A percentile compares a stretch with the other conserved stretches of the same genome.
Evolutionary conservation across 1,140 invertebrate species (phyloP).

Genomic region (Aporrectodea caliginosa): DNA sequence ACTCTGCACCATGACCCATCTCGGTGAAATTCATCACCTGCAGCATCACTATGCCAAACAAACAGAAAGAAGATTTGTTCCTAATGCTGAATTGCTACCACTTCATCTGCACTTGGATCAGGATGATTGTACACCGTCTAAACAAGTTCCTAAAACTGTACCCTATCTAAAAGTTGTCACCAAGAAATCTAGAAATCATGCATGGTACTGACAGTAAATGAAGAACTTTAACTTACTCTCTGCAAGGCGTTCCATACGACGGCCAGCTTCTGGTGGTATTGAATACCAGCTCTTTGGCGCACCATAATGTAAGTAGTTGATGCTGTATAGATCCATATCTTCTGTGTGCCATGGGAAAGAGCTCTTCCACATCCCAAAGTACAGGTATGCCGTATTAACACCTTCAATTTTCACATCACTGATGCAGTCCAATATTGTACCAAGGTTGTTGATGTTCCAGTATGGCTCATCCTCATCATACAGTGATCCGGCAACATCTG

Average conservation of each 20-base stretch:
- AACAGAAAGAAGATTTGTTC: too few species aligned
- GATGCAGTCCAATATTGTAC: slow-evolving; percentile 86
- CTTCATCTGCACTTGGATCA: too few species aligned
- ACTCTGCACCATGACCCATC: too few species aligned
- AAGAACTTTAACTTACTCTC: slow-evolving; percentile 63
- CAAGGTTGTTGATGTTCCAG: slow-evolving; percentile 93
- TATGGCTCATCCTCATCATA: slow-evolving; percentile 72
- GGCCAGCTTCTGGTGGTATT: slow-evolving; percentile 88
- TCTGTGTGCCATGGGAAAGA: slow-evolving; percentile 99
- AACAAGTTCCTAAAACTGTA: too few species aligned
- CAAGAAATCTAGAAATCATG: too few species aligned
- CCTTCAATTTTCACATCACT: slow-evolving; percentile 85
- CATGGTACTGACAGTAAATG: too few species aligned
- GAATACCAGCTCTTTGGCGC: slow-evolving; percentile 94
- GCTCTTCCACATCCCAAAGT: slow-evolving; percentile 99
- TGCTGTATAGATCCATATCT: slow-evolving; percentile 99
- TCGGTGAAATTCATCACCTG: too few species aligned
- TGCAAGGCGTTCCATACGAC: slow-evolving; percentile 84
- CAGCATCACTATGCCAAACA: too few species aligned
- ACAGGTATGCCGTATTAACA: slow-evolving; percentile 97
- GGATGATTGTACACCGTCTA: too few species aligned
- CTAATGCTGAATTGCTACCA: too few species aligned
- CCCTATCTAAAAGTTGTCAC: too few species aligned
- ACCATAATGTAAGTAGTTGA: slow-evolving; percentile 96
- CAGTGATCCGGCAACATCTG: slow-evolving; percentile 84